Evolutionary conservation across 2,113 vertebrate genomes (phyloP).

Genomic region (Rhagologus leucostigma): DNA sequence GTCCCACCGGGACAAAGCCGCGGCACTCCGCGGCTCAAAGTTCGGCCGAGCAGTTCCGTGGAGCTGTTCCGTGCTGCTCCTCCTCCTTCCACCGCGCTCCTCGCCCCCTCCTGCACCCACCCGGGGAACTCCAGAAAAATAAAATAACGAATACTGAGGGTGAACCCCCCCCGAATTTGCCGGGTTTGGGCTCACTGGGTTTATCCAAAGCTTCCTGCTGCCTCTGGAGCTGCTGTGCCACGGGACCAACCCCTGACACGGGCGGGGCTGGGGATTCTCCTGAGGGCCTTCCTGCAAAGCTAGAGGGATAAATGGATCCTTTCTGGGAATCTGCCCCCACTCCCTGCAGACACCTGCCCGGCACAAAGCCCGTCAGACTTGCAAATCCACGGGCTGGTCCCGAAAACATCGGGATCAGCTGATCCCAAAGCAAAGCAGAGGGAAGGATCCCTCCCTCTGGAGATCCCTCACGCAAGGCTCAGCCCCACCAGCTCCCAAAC

Average conservation of each 20-base stretch:
- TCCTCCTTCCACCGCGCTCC: neutral
- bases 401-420: neutral
- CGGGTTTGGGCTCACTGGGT: fast-evolving
- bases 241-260: fast-evolving
- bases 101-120: neutral
- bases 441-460: neutral
- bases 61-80: neutral
- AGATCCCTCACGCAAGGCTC: neutral
- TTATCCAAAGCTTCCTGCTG: neutral
- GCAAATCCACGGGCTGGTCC: neutral
- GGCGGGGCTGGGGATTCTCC: neutral
- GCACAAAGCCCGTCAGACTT: neutral
- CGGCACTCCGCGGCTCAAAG: neutral
- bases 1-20: neutral
- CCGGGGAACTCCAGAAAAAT: neutral
- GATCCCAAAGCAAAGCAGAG: neutral
- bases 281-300: neutral
- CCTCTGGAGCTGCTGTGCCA: neutral
- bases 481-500: neutral
- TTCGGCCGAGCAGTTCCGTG: fast-evolving
- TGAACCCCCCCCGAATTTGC: neutral
- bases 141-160: fast-evolving
- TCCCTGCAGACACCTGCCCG: neutral
- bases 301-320: neutral
- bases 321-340: fast-evolving